Base-by-base conservation (phyloP, 2,113 vertebrate species). In the Cynocephalus volans region DNA sequence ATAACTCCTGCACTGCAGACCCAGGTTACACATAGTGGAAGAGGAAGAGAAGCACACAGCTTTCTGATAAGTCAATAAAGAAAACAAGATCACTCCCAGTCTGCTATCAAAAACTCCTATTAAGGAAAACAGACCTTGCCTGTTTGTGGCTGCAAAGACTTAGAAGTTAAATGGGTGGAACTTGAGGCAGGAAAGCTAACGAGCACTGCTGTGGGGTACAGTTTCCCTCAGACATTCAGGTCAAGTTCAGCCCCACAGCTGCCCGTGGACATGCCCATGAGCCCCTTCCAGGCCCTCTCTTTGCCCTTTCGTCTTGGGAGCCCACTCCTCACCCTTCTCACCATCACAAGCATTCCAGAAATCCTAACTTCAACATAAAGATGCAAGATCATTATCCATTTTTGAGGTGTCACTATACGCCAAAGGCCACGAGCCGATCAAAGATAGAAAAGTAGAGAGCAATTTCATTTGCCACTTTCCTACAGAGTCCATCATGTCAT, bases 51-150 rank as follows among this genome's bases (percentile, higher is more conserved):
- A 86, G 62, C 54, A 77, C 36, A 67, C 1, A 12, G 88, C 41
- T 92, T 96, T 90, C 85, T 83, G 54, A 48, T 52, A 70, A 92
- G 18, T 72, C 84, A 54, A 17, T 92, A 82, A 87, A 77, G 69
- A 75, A 76, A 90, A 65, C n/a, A 54, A 62, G 77, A 75, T 79
- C 31, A 36, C 11, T 50, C 4, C 12, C 19, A 33, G 62, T 65
- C 70, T 69, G 24, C 12, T 79, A 62, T 52, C 28, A 48, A 56
- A 94, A 36, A 80, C 45, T 79, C 31, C 18, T 89, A 5, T 79
- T 85, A 60, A 82, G 28, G 86, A 73, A 50, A 93, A 48, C 12
- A 86, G 73, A 81, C n/a, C 8, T 24, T 45, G 0, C 56, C 80
- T 86, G 18, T 50, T 54, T 18, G 36, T 58, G 54, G 36, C 36